These are phyloP conservation scores for Porites divaricata DNA, from an alignment of 92 coral and sea anemone species.

Conservation along the genomic window DNA sequence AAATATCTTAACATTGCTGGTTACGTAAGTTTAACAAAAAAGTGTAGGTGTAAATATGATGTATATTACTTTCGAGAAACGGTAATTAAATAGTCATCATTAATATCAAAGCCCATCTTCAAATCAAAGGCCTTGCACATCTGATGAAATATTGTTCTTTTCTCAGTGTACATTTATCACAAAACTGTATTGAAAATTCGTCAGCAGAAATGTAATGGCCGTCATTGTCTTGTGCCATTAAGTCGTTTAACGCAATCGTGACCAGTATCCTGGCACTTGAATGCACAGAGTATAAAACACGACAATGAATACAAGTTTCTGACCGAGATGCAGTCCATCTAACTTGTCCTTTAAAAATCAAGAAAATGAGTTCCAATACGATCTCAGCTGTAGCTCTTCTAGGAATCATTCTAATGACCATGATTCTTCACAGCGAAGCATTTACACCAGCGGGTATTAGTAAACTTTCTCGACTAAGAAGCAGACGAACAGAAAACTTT, in stretches of 20 bases:
- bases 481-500: background rate
- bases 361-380: slow-evolving; percentile 11
- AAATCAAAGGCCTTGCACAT: slow-evolving; percentile 1
- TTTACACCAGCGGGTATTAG: background rate
- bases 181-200: background rate
- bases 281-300: slow-evolving; percentile 10
- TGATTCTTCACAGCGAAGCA: slow-evolving; percentile 10
- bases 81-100: background rate
- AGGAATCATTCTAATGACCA: background rate
- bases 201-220: slow-evolving; percentile 5
- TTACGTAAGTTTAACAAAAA: background rate
- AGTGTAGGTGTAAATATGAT: background rate
- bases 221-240: slow-evolving; percentile 31
- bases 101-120: background rate
- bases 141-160: slow-evolving; percentile 40
- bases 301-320: background rate
- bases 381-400: background rate
- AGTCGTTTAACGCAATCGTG: background rate
- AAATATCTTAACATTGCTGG: background rate
- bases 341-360: background rate
- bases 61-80: background rate
- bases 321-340: background rate
- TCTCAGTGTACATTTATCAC: background rate
- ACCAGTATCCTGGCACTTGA: slow-evolving; percentile 38
- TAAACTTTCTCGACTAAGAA: background rate